Evolutionary conservation across 2,797 vertebrate species (phyloP).

Genomic region (Syndactyla subalaris): DNA sequence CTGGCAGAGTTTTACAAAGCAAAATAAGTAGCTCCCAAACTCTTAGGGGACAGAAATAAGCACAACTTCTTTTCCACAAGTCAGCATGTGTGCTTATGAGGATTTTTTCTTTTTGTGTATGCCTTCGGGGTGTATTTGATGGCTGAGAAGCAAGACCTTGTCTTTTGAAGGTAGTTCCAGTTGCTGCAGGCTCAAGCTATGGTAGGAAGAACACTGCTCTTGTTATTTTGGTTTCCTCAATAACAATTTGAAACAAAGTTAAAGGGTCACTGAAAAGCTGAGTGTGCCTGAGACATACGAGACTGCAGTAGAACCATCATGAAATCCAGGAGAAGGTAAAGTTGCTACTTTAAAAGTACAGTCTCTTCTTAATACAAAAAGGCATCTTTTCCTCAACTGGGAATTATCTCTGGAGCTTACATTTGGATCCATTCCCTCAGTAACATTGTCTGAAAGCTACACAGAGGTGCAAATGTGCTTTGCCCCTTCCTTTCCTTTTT

Average conservation of each 20-base stretch:
- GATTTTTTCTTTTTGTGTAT: neutral
- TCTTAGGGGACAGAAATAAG: neutral
- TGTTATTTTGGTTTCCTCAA: neutral
- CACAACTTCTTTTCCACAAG: neutral
- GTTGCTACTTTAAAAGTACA: neutral
- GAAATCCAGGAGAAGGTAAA: neutral
- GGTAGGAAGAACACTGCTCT: neutral
- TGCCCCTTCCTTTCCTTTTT: neutral
- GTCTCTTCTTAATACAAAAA: neutral
- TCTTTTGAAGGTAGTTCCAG: neutral
- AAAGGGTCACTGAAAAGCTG: neutral
- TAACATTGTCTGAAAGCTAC: neutral
- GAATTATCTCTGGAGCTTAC: neutral
- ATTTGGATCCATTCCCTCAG: neutral
- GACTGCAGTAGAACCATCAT: rapidly evolving
- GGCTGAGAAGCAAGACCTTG: neutral
- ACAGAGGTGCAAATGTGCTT: neutral
- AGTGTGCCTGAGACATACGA: neutral
- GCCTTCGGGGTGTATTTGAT: neutral
- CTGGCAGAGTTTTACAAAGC: neutral
- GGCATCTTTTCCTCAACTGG: neutral
- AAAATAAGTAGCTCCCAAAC: neutral
- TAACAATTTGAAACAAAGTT: neutral
- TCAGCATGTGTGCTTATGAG: neutral
- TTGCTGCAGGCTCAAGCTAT: neutral